Conservation (phyloP, 2,888 invertebrate species). For the Hypsopygia costalis region DNA sequence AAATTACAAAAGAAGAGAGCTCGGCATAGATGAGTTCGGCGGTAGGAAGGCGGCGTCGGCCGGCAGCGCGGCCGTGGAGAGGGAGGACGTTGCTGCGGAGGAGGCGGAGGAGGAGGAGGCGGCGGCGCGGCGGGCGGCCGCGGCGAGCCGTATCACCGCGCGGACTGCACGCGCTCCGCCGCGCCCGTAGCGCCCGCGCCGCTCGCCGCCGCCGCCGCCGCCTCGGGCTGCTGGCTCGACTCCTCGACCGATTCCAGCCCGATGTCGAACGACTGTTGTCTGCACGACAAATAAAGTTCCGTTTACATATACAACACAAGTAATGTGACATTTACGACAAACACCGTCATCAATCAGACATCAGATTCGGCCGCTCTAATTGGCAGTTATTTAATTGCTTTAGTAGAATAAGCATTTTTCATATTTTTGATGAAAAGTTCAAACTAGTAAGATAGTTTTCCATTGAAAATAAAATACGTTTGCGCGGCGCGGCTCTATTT, state of each 20-base stretch:
- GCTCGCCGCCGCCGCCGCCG: not conserved
- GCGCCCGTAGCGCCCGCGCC: not conserved
- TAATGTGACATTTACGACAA: no score
- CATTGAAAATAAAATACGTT: no score
- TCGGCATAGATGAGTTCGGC: slow-evolving; percentile 1
- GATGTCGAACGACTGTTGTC: slow-evolving; percentile 67
- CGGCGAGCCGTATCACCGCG: slow-evolving; percentile 25
- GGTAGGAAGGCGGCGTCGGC: not conserved
- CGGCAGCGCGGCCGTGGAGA: slow-evolving; percentile 8
- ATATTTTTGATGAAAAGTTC: no score
- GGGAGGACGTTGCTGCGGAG: slow-evolving; percentile 8
- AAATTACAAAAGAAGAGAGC: slow-evolving; percentile 2
- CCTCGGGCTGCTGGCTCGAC: slow-evolving; percentile 14
- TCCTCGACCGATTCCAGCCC: slow-evolving; percentile 65
- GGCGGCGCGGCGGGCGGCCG: slow-evolving; percentile 10
- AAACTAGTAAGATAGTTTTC: no score
- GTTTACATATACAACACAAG: no score
- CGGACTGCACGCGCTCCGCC: slow-evolving; percentile 13
- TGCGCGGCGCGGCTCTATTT: no score
- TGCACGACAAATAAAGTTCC: no score
- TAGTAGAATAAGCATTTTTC: no score
- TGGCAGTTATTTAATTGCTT: no score
- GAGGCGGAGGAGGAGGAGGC: no score
- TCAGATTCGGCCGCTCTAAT: no score
- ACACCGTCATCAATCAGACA: no score